Conservation (phyloP, 1,140 invertebrate genomes). For the Pseudobourletiella spinata region DNA sequence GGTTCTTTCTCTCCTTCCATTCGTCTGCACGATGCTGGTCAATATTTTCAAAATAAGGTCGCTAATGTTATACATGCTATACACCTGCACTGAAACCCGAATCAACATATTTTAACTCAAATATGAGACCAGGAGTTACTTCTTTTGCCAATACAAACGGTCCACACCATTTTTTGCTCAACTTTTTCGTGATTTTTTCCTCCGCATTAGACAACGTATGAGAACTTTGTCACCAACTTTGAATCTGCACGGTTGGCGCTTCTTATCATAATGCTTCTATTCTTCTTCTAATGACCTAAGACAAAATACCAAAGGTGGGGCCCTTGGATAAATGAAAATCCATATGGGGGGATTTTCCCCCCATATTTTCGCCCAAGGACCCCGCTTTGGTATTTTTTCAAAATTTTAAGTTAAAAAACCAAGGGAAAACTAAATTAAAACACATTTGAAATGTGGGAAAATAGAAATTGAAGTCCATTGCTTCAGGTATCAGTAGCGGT, state of each 20-base stretch:
- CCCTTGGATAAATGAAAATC: too few species aligned
- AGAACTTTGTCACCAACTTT: constrained; percentile 3
- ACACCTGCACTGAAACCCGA: not conserved
- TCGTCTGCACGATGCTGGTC: not conserved
- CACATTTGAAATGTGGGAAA: too few species aligned
- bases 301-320: too few species aligned
- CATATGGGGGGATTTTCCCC: too few species aligned
- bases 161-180: not conserved
- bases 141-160: not conserved
- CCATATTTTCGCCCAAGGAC: too few species aligned
- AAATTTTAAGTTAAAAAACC: too few species aligned
- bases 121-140: not conserved
- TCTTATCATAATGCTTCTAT: constrained; percentile 14
- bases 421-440: too few species aligned
- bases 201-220: not conserved
- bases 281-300: too few species aligned
- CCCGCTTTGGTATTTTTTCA: too few species aligned
- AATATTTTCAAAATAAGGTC: not conserved
- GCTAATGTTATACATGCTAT: not conserved
- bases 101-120: not conserved
- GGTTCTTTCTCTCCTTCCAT: not conserved
- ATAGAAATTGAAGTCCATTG: too few species aligned
- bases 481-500: too few species aligned
- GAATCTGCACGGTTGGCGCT: not conserved
- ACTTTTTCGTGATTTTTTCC: not conserved